Percentiles rank a stretch among this genome's conserved stretches.
These are phyloP conservation scores for Epizoanthus ramosus DNA, from an alignment of 92 coral and sea anemone species.

Conservation along the genomic window DNA sequence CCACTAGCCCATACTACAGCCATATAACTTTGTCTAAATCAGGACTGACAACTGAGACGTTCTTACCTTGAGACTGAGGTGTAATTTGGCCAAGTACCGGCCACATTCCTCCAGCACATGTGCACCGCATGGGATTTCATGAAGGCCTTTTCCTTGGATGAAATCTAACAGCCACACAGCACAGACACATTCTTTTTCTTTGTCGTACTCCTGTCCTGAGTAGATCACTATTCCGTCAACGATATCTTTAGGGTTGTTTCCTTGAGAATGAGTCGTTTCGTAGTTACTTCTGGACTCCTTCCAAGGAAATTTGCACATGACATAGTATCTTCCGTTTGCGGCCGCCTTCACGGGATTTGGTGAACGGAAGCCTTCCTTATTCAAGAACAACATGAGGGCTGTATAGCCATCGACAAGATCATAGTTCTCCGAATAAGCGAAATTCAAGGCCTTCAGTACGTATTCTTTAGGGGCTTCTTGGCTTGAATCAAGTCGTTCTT, in stretches of 20 bases:
- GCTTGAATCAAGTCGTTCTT: conserved; percentile 4
- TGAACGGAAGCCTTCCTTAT: conserved; percentile 24
- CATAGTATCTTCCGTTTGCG: conserved; percentile 7
- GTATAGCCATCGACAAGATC: conserved; percentile 36
- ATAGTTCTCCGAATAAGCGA: conserved; percentile 24
- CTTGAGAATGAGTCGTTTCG: not conserved
- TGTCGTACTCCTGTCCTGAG: conserved; percentile 19
- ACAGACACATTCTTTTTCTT: not conserved
- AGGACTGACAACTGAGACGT: too few species aligned
- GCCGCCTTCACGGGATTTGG: conserved; percentile 22
- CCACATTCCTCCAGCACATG: conserved; percentile 19
- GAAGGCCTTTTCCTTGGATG: conserved; percentile 12
- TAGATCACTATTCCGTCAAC: not conserved
- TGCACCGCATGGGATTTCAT: conserved; percentile 15
- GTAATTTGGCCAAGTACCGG: conserved; percentile 25
- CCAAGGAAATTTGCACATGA: conserved; percentile 33
- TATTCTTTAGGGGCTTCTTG: conserved; percentile 26
- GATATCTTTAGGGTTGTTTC: not conserved
- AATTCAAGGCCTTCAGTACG: conserved; percentile 33
- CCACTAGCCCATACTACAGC: too few species aligned
- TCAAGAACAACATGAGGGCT: conserved; percentile 31
- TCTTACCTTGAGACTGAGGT: conserved; percentile 17
- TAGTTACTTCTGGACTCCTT: not conserved
- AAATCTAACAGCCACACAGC: conserved; percentile 31
- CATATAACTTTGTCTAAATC: too few species aligned